These are phyloP conservation scores for Peromyscus aztecus DNA, from an alignment of 2,797 vertebrate species.

Conservation along the genomic window DNA sequence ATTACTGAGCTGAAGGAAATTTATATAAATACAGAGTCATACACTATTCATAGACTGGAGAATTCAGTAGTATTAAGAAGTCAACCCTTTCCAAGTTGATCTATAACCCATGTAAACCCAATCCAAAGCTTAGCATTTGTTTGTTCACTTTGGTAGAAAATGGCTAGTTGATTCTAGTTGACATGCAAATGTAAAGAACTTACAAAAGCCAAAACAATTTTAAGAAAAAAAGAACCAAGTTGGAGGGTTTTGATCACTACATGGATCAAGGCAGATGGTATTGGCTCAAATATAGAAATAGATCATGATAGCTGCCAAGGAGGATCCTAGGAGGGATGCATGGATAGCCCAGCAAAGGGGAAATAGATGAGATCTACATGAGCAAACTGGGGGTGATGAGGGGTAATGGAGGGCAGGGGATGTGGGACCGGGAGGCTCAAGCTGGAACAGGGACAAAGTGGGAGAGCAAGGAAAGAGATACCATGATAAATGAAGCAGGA, in stretches of 20 bases:
- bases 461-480: no score
- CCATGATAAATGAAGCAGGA: background rate
- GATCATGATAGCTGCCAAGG: background rate
- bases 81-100: background rate
- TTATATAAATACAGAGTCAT: background rate
- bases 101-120: background rate
- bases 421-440: no score
- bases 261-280: background rate
- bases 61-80: background rate
- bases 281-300: background rate
- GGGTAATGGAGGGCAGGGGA: no score
- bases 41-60: background rate
- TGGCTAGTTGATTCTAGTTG: background rate
- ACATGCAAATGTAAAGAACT: background rate
- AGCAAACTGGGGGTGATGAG: no score
- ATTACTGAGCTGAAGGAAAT: background rate
- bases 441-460: no score
- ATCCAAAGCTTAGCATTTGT: background rate
- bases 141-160: background rate
- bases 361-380: no score
- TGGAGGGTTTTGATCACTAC: background rate
- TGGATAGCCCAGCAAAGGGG: no score
- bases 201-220: background rate
- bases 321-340: no score
- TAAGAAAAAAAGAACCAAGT: background rate